These are phyloP conservation scores for Embidobia sp. DNA, from an alignment of 2,888 invertebrate species.

Conservation along the genomic window DNA sequence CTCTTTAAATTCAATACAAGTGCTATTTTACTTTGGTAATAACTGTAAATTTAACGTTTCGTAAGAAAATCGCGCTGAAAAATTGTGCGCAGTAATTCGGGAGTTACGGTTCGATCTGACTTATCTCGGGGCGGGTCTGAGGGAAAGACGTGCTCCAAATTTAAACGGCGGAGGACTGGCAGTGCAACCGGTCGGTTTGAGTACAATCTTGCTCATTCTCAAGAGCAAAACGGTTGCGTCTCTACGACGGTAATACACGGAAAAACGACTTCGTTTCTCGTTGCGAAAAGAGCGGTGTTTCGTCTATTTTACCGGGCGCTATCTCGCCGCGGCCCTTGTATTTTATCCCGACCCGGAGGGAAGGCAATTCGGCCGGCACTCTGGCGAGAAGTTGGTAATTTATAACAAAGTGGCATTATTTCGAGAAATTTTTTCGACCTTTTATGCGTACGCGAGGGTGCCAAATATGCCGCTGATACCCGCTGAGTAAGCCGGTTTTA, in stretches of 20 bases:
- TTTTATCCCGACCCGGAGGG: slow-evolving; percentile 47
- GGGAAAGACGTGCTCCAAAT: slow-evolving; percentile 53
- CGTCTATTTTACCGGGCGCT: slow-evolving; percentile 51
- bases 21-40: slow-evolving; percentile 3
- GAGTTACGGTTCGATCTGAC: slow-evolving; percentile 32
- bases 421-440: slow-evolving; percentile 40
- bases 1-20: background rate
- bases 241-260: slow-evolving; percentile 57
- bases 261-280: slow-evolving; percentile 60
- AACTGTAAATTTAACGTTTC: slow-evolving; percentile 30
- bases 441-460: slow-evolving; percentile 47
- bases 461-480: slow-evolving; percentile 56
- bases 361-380: slow-evolving; percentile 53
- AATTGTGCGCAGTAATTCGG: slow-evolving; percentile 35
- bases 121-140: slow-evolving; percentile 30
- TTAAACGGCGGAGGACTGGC: slow-evolving; percentile 46
- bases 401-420: slow-evolving; percentile 62
- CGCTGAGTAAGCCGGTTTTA: slow-evolving; percentile 60
- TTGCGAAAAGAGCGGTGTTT: slow-evolving; percentile 51
- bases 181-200: slow-evolving; percentile 52
- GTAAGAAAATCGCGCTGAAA: slow-evolving; percentile 44
- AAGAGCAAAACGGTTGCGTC: slow-evolving; percentile 47
- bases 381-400: slow-evolving; percentile 52
- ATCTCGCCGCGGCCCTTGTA: slow-evolving; percentile 20
- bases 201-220: slow-evolving; percentile 29